Percentiles rank a stretch among this genome's conserved stretches.
phyloP scores from a whole-genome alignment of 1,140 invertebrate species.

The Eupristina koningsbergeri region DNA sequence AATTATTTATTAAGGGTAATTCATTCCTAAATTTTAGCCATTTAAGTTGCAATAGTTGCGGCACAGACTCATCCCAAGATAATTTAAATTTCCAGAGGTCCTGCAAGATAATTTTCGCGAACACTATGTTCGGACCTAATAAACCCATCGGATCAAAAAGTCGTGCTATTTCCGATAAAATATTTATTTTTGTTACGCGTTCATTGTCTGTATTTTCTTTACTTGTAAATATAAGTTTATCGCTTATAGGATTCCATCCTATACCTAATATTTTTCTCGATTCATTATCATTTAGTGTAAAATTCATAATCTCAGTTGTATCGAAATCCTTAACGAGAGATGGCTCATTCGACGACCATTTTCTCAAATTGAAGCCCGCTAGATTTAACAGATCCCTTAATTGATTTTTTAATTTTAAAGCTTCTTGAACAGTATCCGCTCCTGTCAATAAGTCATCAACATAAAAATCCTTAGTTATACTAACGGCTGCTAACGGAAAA shows the following conservation, averaged over 20 bases:
- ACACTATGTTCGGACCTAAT: constrained; percentile 47
- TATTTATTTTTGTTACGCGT: constrained; percentile 41
- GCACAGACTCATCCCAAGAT: constrained; percentile 49
- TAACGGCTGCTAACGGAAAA: background rate
- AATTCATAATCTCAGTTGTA: background rate
- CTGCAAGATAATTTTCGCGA: constrained; percentile 52
- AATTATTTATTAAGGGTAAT: background rate
- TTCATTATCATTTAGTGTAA: background rate
- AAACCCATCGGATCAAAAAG: constrained; percentile 54
- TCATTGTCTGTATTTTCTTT: background rate
- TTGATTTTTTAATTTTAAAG: background rate
- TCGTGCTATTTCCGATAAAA: constrained; percentile 50
- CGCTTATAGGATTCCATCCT: no score
- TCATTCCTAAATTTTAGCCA: constrained; percentile 5
- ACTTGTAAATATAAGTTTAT: no score
- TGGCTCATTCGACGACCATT: background rate
- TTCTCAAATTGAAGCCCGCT: background rate
- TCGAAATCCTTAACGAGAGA: background rate
- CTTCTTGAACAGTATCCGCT: no score
- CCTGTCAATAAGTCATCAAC: no score
- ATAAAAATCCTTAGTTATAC: no score
- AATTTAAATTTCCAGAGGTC: constrained; percentile 49
- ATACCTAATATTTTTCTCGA: background rate
- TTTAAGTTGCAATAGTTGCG: background rate
- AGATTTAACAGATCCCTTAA: background rate